Base-by-base conservation (phyloP, 2,113 vertebrate species). In the Sorex araneus region DNA sequence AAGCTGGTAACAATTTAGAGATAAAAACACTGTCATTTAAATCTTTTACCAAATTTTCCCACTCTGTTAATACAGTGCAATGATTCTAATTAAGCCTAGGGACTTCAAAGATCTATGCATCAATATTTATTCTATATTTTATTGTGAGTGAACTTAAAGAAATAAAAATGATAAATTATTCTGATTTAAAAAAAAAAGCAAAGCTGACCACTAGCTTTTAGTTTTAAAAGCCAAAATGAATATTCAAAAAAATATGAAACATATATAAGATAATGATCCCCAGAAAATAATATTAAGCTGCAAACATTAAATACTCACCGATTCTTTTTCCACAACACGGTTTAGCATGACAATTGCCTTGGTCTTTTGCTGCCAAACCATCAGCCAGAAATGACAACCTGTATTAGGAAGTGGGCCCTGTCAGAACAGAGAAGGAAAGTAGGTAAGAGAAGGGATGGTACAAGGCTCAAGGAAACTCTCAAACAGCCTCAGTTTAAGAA, bases 281-380 rank as follows among this genome's bases (percentile, higher is more conserved):
- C 8, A 79, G 54, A 3, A 12, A 73, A 23, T 27, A 40, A 87
- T 15, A 74, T 2, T 74, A 78, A 76, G 19, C 25, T 76, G 23
- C 54, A 94, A 88, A 74, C 47, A 85, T 3, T 18, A 66, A 63
- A n/a, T 96, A 98, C 99, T 99, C 96, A 99, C 99, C 50, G 98
- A 99, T 95, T 99, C 99, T 97, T 99, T 99, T 96, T 99, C 99
- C 73, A 99, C 99, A 92, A 98, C 98, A 97, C 99, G 98, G 98
- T 99, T 99, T 92, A 99, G 98, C 99, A 99, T 99, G 77, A 99
- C 99, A 94, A 99, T 98, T 79, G 99, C 99, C 98, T 98, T 99
- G 95, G 98, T 98, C 96, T 98, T 98, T 92, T 99, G 99, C 80
- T 99, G 98, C 99, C 99, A 99, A 90, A 99, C 98, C 99, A 99